A percentile compares a stretch with the other conserved stretches of the same genome.
Evolutionary conservation across 1,140 invertebrate genomes (phyloP).

Genomic region (Drosophila tsacasi): DNA sequence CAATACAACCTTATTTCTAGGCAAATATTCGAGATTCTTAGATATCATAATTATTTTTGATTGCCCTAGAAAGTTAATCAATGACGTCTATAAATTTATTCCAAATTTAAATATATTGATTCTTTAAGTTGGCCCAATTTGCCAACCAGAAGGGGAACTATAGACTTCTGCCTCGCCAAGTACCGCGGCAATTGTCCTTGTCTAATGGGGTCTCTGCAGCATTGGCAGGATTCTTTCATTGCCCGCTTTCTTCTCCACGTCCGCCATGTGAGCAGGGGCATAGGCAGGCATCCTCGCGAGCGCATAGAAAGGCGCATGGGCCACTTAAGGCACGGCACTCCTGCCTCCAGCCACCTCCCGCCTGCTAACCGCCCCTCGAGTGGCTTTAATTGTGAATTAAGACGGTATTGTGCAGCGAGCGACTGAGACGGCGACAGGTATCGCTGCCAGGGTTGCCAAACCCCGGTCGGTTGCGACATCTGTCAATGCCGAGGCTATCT

Average conservation of each 20-base stretch:
- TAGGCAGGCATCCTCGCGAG: slow-evolving; percentile 36
- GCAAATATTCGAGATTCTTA: background rate
- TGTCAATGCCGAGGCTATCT: slow-evolving; percentile 73
- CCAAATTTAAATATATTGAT: slow-evolving; percentile 16
- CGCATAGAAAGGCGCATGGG: slow-evolving; percentile 71
- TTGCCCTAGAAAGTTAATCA: background rate
- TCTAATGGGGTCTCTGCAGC: slow-evolving; percentile 59
- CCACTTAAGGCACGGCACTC: slow-evolving; percentile 58
- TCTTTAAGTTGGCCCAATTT: slow-evolving; percentile 61
- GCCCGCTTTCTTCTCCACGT: slow-evolving; percentile 38
- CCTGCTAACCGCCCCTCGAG: slow-evolving; percentile 49
- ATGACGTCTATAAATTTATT: background rate
- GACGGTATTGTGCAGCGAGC: slow-evolving; percentile 78
- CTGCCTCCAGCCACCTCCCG: background rate
- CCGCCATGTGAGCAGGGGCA: slow-evolving; percentile 38
- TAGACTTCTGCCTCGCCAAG: slow-evolving; percentile 42
- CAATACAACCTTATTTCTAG: too few species aligned
- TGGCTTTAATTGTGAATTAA: slow-evolving; percentile 85
- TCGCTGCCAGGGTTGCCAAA: slow-evolving; percentile 57
- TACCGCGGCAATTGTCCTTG: slow-evolving; percentile 69
- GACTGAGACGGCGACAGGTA: slow-evolving; percentile 26
- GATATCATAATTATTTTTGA: background rate
- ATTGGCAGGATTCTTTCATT: slow-evolving; percentile 45
- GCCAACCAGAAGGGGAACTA: slow-evolving; percentile 4
- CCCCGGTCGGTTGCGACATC: background rate